A percentile compares a stretch with the other conserved stretches of the same genome.
Conservation (phyloP, 2,888 invertebrate genomes). For the Alcis repandata region DNA sequence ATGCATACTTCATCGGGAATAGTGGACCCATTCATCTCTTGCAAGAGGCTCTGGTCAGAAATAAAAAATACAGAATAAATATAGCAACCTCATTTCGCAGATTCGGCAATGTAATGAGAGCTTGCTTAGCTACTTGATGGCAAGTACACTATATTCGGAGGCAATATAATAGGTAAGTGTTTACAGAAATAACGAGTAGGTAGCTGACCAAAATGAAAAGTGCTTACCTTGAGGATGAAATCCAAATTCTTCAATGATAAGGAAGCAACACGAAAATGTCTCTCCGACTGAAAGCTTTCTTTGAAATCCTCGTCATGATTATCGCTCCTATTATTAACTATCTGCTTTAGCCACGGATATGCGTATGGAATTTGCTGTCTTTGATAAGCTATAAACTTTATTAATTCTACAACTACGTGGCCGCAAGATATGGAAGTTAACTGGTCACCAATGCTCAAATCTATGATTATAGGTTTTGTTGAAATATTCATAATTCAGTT, state of each 20-base stretch:
- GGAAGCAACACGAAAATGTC: slow-evolving; percentile 75
- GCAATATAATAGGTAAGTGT: too few species aligned
- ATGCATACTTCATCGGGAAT: slow-evolving; percentile 79
- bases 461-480: slow-evolving; percentile 60
- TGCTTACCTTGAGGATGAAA: slow-evolving; percentile 73
- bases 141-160: too few species aligned
- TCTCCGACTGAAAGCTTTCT: slow-evolving; percentile 75
- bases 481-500: slow-evolving; percentile 45
- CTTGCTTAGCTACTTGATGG: too few species aligned
- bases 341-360: slow-evolving; percentile 81
- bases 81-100: too few species aligned
- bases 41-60: slow-evolving; percentile 66
- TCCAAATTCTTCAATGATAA: slow-evolving; percentile 79
- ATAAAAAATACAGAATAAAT: neutral
- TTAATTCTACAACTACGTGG: slow-evolving; percentile 84
- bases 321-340: slow-evolving; percentile 71
- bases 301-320: slow-evolving; percentile 57
- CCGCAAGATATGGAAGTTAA: slow-evolving; percentile 86
- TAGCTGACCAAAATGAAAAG: neutral
- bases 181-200: too few species aligned
- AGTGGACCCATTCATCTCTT: slow-evolving; percentile 73
- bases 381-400: slow-evolving; percentile 86
- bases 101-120: too few species aligned
- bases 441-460: slow-evolving; percentile 81
- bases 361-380: slow-evolving; percentile 85